Evolutionary conservation across 2,888 invertebrate genomes (phyloP), one percentile per base, ranked within the genome.

Genomic region (Dromius quadrimaculatus): DNA sequence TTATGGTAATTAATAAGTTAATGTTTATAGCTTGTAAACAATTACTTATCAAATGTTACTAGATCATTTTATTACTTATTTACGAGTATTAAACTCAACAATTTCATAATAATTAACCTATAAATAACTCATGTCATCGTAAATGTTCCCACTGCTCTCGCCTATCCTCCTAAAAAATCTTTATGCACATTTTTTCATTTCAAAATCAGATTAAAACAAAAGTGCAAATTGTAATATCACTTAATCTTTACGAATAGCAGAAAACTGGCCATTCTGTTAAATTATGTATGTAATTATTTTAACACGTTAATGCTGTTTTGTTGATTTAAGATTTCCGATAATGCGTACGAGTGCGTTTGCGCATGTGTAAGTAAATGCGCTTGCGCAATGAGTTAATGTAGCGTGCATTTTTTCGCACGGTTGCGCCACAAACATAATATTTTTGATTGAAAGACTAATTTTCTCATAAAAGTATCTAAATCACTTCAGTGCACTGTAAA

Each of bases 301-400:
- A 66, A 66, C 66, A 66, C 66, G 66, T 66, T 66, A 66, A 66
- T 66, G 66, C 54, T 32, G 43, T 28, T 36, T 38, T 66, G 66
- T 66, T 66, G 66, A 66, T 66, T 66, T 66, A 66, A 66, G 66
- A 66, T 66, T 66, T 66, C 66, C 66, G 66, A 66, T 66, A 66
- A 57, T 57, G 57, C 57, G 66, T 43, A 34, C 23, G 15, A 20
- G 45, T 63, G 23, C 47, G 28, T 28, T 23, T 43, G 32, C 8
- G 9, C 8, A 17, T 32, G 17, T 15, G 5, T 32, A n/a, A n/a
- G 28, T 54, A 22, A 15, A 15, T 38, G 62, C 23, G 62, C 23
- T 13, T 62, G 23, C 32, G 54, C 54, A 32, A 13, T 41, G 50
- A 28, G 50, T 54, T 54, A 54, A 54, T 54, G 50, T 54, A 28